Percentiles rank a stretch among this genome's conserved stretches.
Conservation (phyloP, 2,113 vertebrate genomes). For the Petroica traversi region DNA sequence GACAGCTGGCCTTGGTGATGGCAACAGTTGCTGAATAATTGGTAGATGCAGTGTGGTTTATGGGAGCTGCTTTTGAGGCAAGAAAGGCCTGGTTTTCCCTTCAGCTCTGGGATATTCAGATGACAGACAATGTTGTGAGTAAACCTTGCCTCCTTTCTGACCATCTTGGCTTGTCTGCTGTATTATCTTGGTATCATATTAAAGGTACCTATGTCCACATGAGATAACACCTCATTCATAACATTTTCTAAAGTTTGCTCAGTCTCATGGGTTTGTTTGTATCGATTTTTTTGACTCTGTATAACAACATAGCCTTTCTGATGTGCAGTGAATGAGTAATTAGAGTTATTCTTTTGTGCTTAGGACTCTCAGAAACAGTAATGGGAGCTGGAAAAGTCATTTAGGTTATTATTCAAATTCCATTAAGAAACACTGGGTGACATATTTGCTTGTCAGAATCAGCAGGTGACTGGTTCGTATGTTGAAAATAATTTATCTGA, state of each 20-base stretch:
- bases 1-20: not conserved
- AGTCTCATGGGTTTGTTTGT: not conserved
- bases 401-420: not conserved
- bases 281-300: not conserved
- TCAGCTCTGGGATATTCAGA: not conserved
- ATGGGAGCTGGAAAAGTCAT: not conserved
- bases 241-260: not conserved
- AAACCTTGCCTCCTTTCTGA: not conserved
- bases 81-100: not conserved
- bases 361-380: not conserved
- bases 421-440: not conserved
- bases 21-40: not conserved
- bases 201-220: not conserved
- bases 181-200: not conserved
- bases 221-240: not conserved
- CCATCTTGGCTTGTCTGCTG: not conserved
- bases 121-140: not conserved
- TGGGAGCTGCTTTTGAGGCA: not conserved
- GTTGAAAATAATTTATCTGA: not conserved
- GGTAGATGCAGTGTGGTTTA: not conserved
- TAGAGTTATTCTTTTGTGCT: not conserved
- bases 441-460: not conserved
- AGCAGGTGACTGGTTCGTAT: not conserved
- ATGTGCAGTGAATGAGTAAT: not conserved
- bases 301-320: not conserved